These are phyloP conservation scores for Silurus meridionalis DNA, from an alignment of 2,113 vertebrate genomes.

Conservation along the genomic window DNA sequence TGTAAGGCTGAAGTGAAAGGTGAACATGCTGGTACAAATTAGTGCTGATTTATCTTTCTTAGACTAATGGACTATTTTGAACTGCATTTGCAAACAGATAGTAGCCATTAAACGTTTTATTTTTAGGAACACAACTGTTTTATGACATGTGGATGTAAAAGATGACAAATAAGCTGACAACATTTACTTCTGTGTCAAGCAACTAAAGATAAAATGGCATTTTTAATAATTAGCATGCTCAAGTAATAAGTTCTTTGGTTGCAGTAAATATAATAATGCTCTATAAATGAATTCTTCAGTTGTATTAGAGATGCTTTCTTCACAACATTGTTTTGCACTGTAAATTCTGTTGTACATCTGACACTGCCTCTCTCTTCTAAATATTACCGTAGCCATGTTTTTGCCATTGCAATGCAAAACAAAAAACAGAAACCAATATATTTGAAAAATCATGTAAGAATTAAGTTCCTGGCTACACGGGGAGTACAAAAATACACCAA, in stretches of 20 bases:
- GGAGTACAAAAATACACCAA: not conserved
- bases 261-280: not conserved
- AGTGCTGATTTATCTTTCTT: not conserved
- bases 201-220: not conserved
- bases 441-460: not conserved
- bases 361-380: not conserved
- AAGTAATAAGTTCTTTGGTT: not conserved
- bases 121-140: not conserved
- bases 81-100: not conserved
- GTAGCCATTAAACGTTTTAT: not conserved
- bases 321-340: not conserved
- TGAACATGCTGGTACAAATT: not conserved
- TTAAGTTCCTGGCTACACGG: not conserved
- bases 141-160: not conserved
- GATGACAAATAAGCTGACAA: not conserved
- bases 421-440: not conserved
- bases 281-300: not conserved
- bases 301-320: conserved; percentile 6
- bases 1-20: not conserved
- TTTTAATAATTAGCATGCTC: not conserved
- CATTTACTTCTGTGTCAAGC: not conserved
- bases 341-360: not conserved
- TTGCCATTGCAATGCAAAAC: not conserved
- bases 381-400: not conserved
- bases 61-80: not conserved